Base-by-base conservation (phyloP, 2,888 invertebrate species). In the Alloplasta piceator region DNA sequence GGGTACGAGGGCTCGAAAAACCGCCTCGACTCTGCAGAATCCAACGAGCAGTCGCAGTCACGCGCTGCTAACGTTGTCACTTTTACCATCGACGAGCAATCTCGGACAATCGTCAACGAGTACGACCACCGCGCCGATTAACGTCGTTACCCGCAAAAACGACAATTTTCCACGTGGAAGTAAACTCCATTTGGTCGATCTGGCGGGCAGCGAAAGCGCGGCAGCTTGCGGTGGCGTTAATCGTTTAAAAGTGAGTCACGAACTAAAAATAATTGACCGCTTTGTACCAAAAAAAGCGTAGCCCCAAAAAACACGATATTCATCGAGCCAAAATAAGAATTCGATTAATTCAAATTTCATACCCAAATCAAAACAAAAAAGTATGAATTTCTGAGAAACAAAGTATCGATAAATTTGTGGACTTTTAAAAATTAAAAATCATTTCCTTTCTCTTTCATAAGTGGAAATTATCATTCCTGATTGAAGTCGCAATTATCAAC, bases 21-120 rank as follows among this genome's bases (percentile, higher is more conserved):
- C 95, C 10, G 96, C 96, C 0, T 94, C 96, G 46, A 97, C 96
- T 0, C 93, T 94, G 63, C 94, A 95, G 64, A 96, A 97, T 91
- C 93, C 94, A 10, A 94, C 94, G 73, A 96, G 96, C 36, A 96
- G 96, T 77, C 93, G 96, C 10, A 96, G 96, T 67, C 96, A 96
- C 91, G 96, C 96, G 0, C 93, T 96, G 64, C 94, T 96, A 75
- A 95, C 96, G 81, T 92, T 96, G 66, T 92, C 94, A 88, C 94
- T 94, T 86, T 91, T 94, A 84, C 92, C 93, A 80, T 95, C 95
- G 63, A 94, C 95, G 39, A 92, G 95, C 85, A 94, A 94, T 80
- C 92, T 94, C 41, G 93, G 93, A 86, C 93, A 93, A 93, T 93
- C 88, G 67, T 67, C 70, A 72, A 72, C 84, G 64, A 78, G 74